Evolutionary conservation across 2,113 vertebrate genomes (phyloP), one percentile per base, ranked within the genome.

Genomic region (Calidris pygmaea): DNA sequence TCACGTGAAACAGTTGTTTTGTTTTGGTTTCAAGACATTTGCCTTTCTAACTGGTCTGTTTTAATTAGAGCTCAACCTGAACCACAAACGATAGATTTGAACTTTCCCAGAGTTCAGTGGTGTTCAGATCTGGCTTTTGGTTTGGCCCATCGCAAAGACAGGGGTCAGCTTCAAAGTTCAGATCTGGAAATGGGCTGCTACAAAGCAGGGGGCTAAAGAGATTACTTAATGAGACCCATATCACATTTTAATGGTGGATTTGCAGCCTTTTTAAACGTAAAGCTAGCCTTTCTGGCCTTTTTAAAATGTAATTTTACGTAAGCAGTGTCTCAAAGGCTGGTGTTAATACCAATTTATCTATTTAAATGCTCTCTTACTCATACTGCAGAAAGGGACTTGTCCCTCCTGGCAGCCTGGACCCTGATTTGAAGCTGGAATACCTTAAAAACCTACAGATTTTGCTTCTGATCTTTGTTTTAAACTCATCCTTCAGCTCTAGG

Each of bases 101-200:
- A 92, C 95, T 96, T 96, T 96, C 89, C 93, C 97, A 94, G 93
- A 97, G 95, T 97, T 96, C 96, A 94, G 90, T 58, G n/a, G 88
- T 94, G 94, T 94, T 95, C 95, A 96, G 96, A 96, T 95, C 90
- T 97, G 95, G 96, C 92, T 97, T 97, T 97, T 97, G 96, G 96
- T 96, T 97, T 97, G 96, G 97, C 94, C 93, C 95, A 92, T 96
- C 77, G 32, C 52, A 67, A 86, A 89, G 73, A 74, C 63, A 95
- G 52, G 93, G 96, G 86, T 96, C 87, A 96, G 35, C 68, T 96
- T 87, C 84, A 91, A 88, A 96, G 93, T 95, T 96, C 95, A 93
- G 71, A 85, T 96, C 75, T 96, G 81, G 65, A 85, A 89, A 90
- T 1, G 12, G 79, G 85, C 75, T 92, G 77, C 53, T 89, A 73